Percentiles rank a stretch among this genome's conserved stretches.
Evolutionary conservation across 2,888 invertebrate genomes (phyloP).

Genomic region (Adelognathus sp.): DNA sequence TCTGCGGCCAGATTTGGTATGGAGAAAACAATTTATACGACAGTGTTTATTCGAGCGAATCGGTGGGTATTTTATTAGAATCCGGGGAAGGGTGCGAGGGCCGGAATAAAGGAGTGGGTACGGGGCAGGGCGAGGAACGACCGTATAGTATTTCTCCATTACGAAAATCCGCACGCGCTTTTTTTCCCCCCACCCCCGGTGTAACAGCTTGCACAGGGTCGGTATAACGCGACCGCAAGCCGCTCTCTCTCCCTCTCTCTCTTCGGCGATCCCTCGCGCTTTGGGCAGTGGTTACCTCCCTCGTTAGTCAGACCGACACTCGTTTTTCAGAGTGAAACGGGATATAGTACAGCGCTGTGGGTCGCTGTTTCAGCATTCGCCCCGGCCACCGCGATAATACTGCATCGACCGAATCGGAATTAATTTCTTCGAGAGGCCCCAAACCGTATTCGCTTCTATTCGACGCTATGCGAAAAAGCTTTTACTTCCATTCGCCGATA

Average conservation of each 20-base stretch:
- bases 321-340: conserved; percentile 22
- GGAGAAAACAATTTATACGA: conserved; percentile 37
- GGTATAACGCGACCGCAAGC: background rate
- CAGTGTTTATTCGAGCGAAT: conserved; percentile 40
- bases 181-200: no score
- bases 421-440: conserved; percentile 73
- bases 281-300: conserved; percentile 50
- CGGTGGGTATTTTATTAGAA: conserved; percentile 26
- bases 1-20: conserved; percentile 42
- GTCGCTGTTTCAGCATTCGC: conserved; percentile 35
- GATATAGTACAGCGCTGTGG: background rate
- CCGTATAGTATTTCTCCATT: conserved; percentile 56
- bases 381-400: conserved; percentile 60
- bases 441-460: conserved; percentile 69
- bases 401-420: conserved; percentile 70
- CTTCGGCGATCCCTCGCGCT: conserved; percentile 34
- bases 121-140: conserved; percentile 29
- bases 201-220: conserved; percentile 39
- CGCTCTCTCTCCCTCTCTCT: conserved; percentile 2
- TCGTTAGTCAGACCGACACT: conserved; percentile 54
- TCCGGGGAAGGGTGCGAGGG: background rate
- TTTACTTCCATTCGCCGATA: background rate
- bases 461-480: background rate
- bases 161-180: conserved; percentile 51
- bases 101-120: conserved; percentile 26